Conservation (phyloP, 2,888 invertebrate species). For the Anthrax anthrax region DNA sequence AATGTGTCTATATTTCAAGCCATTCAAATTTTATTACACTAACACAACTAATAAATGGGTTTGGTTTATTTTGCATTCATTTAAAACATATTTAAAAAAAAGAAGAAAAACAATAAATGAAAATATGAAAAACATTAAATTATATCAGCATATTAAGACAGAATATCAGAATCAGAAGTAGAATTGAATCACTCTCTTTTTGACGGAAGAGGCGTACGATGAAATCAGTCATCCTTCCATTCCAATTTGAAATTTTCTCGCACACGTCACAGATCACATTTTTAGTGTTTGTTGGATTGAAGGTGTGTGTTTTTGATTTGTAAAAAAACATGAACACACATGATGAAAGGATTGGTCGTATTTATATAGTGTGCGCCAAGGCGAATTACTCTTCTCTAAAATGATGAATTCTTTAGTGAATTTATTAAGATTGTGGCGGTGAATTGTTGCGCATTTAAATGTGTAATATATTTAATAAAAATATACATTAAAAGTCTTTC, state of each 20-base stretch:
- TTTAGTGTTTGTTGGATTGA: background rate
- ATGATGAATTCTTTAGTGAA: no score
- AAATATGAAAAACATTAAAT: no score
- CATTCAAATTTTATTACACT: conserved; percentile 4
- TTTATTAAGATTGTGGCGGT: background rate
- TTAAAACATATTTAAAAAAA: no score
- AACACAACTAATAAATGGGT: conserved; percentile 32
- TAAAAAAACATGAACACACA: background rate
- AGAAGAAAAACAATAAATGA: no score
- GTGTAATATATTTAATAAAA: no score
- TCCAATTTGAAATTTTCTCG: background rate
- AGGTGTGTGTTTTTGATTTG: background rate
- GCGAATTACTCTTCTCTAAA: no score
- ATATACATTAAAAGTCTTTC: no score
- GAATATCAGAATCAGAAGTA: background rate
- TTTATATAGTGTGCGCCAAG: background rate
- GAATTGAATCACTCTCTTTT: conserved; percentile 6
- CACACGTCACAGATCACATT: background rate
- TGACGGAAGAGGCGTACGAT: conserved; percentile 32
- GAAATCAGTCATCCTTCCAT: conserved; percentile 33
- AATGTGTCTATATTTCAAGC: conserved; percentile 13
- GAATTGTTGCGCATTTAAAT: background rate
- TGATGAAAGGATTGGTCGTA: conserved; percentile 7
- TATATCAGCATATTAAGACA: no score
- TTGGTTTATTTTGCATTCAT: conserved; percentile 29